Evolutionary conservation across 2,113 vertebrate genomes (phyloP).

Genomic region (Muntiacus muntjak): DNA sequence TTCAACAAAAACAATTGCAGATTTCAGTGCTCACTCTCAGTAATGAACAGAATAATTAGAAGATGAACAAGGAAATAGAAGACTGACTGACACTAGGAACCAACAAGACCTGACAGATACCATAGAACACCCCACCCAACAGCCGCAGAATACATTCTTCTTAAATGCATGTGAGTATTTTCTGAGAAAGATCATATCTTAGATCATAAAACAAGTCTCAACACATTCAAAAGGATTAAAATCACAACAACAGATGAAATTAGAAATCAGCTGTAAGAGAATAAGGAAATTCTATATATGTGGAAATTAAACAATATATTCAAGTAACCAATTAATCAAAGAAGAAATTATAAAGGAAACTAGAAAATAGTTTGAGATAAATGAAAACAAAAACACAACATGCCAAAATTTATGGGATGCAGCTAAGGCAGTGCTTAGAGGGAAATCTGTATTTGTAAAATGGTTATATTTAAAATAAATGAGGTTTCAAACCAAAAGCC

Average conservation of each 20-base stretch:
- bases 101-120: neutral
- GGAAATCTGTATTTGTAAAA: neutral
- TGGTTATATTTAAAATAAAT: neutral
- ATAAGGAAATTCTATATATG: neutral
- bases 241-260: neutral
- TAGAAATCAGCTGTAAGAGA: neutral
- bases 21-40: neutral
- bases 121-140: neutral
- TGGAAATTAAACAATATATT: neutral
- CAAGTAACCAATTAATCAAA: neutral
- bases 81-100: neutral
- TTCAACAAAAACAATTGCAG: neutral
- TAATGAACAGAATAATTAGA: neutral
- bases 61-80: neutral
- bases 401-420: neutral
- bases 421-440: neutral
- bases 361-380: neutral
- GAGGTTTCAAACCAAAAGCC: neutral
- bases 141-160: neutral
- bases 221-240: neutral
- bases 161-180: neutral
- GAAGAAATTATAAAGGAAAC: neutral
- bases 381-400: neutral
- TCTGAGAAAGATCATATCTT: neutral
- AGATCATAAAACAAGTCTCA: neutral